phyloP scores from a whole-genome alignment of 2,888 invertebrate species.

The Plagiodera versicolora region DNA sequence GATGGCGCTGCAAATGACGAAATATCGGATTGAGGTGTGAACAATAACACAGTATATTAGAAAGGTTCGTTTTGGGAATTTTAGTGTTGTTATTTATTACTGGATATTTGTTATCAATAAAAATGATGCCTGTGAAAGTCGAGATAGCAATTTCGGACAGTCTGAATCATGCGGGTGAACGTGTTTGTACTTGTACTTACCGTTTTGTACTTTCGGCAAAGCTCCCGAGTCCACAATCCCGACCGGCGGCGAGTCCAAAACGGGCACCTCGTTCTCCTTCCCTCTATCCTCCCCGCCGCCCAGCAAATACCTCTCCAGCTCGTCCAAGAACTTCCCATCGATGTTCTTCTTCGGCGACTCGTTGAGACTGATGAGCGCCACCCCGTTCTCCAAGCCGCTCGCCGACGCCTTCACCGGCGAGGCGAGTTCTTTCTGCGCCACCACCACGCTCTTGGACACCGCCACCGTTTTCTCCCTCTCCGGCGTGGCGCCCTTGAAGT shows the following conservation, averaged over 20 bases:
- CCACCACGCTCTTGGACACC: constrained; percentile 33
- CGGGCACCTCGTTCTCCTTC: constrained; percentile 49
- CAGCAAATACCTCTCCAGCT: constrained; percentile 65
- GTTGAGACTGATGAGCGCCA: constrained; percentile 33
- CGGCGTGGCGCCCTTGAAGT: constrained; percentile 27
- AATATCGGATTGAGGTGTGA: no score
- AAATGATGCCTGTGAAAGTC: no score
- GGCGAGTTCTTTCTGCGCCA: constrained; percentile 35
- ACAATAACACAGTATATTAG: no score
- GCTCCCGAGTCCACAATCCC: constrained; percentile 25
- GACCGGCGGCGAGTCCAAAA: constrained; percentile 56
- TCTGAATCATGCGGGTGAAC: no score
- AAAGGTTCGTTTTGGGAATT: no score
- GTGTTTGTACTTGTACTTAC: no score
- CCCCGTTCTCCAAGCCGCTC: constrained; percentile 26
- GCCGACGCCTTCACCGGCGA: constrained; percentile 20
- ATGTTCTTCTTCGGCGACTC: constrained; percentile 31
- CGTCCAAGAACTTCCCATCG: constrained; percentile 60
- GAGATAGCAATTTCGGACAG: no score
- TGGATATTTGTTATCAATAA: no score
- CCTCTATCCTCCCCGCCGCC: constrained; percentile 28
- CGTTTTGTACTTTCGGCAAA: constrained; percentile 53
- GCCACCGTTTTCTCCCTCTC: constrained; percentile 30
- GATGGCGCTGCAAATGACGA: no score
- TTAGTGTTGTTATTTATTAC: no score